Evolutionary conservation across 2,113 vertebrate genomes (phyloP), one percentile per base, ranked within the genome.

Genomic region (Hystrix brachyura): DNA sequence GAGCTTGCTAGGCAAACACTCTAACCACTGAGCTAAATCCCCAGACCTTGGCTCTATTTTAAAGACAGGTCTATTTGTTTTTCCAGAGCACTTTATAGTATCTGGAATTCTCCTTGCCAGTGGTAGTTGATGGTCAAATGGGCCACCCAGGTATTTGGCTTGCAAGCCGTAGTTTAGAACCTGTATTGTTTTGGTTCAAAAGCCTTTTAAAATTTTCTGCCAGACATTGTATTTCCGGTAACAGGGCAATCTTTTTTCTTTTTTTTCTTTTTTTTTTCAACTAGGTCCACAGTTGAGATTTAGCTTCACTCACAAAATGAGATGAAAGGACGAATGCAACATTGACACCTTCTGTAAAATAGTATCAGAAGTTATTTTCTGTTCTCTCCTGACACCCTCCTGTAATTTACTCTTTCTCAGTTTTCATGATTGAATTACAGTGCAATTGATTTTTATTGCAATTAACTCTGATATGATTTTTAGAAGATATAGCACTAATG

Each of bases 211-310:
- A 90, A 81, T 57, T 5, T 64, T 79, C 59, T 84, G 15, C n/a
- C 17, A 86, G 57, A 14, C 14, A 9, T 57, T 72, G 34, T 55
- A 55, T 46, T 90, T 69, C 8, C 48, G 57, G 4, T 48, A n/a
- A 69, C 14, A 13, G 9, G 12, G 17, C 17, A 29, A 9, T 80
- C 71, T 80, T 53, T 2, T 69, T 38, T 80, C 43, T 2, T 69
- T 93, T 86, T 86, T 53, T 80, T 80, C 43, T 2, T 69, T 93
- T 86, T 86, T 53, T 80, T 93, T 86, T 38, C 29, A 82, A 53
- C 72, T 53, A 60, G 51, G 1, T 60, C 59, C 21, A 29, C 57
- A 85, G 12, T 43, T 38, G 18, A 81, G 38, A 4, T 19, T 71
- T 25, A 83, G 27, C 21, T 53, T 38, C 43, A 55, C 14, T 65